Base-by-base conservation (phyloP, 2,888 invertebrate genomes). In the Sinopyrophorus schimmeli region DNA sequence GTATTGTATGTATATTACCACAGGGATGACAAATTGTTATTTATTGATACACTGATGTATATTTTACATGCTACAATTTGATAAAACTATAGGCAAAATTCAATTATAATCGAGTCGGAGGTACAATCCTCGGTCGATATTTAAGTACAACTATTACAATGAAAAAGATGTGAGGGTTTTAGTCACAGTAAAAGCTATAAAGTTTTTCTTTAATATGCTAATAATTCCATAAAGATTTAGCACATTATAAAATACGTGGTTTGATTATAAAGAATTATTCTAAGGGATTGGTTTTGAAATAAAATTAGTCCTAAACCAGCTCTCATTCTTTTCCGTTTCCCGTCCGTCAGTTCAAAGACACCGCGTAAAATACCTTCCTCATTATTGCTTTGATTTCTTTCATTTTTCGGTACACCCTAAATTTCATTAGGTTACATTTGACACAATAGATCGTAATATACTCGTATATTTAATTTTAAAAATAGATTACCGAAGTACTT, bases 361-460 rank as follows among this genome's bases (percentile, higher is more conserved):
- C n/a, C n/a, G n/a, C n/a, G n/a, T n/a, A n/a, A n/a, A n/a, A n/a
- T n/a, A n/a, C n/a, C n/a, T n/a, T n/a, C n/a, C n/a, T n/a, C 5
- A 14, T 43, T 39, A 43, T 38, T 49, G 49, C 39, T 41, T 48
- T 41, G 27, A 17, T 28, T 49, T n/a, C n/a, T n/a, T n/a, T n/a
- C n/a, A n/a, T n/a, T n/a, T n/a, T 26, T 38, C 39, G 31, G 31
- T 34, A 39, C 26, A 41, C 21, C 21, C 35, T 40, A 41, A 39
- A 7, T 37, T 24, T 47, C 26, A 34, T 11, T 27, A 28, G 9
- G 44, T 31, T 32, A 30, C 32, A 51, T 52, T 52, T 52, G 51
- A 52, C 43, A 47, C 43, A 41, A 37, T 53, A 53, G 47, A 47
- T 43, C 43, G 47, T 55, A 44, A 42, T 54, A 41, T 50, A 43